Evolutionary conservation across 2,113 vertebrate genomes (phyloP).

Genomic region (Xiphias gladius): DNA sequence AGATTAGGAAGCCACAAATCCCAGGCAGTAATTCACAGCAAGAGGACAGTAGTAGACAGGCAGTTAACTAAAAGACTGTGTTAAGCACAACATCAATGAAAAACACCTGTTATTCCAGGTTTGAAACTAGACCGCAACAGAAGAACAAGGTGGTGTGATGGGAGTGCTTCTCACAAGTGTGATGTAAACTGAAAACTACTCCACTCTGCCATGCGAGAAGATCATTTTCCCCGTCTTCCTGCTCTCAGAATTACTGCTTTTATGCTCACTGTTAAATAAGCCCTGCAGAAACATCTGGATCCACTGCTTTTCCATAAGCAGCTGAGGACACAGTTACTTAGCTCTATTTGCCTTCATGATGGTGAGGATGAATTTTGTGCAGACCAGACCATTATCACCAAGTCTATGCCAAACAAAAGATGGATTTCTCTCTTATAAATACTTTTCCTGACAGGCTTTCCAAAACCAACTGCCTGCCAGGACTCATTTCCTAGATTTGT

Average conservation of each 20-base stretch:
- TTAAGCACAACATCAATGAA: constrained; percentile 64
- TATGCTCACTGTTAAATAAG: constrained; percentile 65
- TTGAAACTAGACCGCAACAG: constrained; percentile 60
- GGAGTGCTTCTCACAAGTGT: constrained; percentile 50
- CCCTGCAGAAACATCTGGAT: constrained; percentile 76
- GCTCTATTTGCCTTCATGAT: constrained; percentile 23
- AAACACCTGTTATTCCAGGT: constrained; percentile 77
- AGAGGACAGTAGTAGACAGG: constrained; percentile 50
- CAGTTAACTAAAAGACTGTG: constrained; percentile 55
- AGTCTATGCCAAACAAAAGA: constrained; percentile 5
- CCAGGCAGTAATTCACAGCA: constrained; percentile 44
- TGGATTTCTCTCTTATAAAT: constrained; percentile 18
- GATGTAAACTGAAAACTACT: constrained; percentile 62
- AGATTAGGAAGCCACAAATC: constrained; percentile 40
- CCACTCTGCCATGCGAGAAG: constrained; percentile 74
- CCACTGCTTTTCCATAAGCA: constrained; percentile 28
- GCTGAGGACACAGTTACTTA: constrained; percentile 12
- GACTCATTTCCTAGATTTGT: constrained; percentile 37
- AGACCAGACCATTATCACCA: constrained; percentile 24
- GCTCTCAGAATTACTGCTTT: constrained; percentile 59
- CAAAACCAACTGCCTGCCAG: constrained; percentile 37
- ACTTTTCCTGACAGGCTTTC: constrained; percentile 23
- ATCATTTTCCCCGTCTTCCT: constrained; percentile 44
- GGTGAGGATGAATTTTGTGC: constrained; percentile 1
- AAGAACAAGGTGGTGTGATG: constrained; percentile 68